These are phyloP conservation scores for Calcarius lapponicus DNA, from an alignment of 2,797 vertebrate genomes.

Conservation along the genomic window DNA sequence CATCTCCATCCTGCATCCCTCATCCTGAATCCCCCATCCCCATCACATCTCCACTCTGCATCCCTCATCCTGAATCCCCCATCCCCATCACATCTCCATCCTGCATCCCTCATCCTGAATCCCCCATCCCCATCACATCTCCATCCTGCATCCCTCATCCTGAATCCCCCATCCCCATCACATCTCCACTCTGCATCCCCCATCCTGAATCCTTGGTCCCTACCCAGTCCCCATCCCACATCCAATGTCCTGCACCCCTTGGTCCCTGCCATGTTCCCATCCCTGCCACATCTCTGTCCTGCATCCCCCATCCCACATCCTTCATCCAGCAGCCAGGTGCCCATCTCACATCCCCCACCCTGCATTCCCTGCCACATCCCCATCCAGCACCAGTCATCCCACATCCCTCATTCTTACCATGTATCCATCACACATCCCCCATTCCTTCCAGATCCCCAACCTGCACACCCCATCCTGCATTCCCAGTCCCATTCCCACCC, in stretches of 20 bases:
- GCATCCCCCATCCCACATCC: not conserved
- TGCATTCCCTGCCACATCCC: not conserved
- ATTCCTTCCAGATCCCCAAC: not conserved
- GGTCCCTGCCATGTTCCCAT: not conserved
- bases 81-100: not conserved
- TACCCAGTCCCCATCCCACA: not conserved
- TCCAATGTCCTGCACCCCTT: too few species aligned
- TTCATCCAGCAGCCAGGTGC: not conserved
- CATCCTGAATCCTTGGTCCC: not conserved
- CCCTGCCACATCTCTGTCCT: not conserved
- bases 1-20: not conserved
- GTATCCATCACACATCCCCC: accelerated
- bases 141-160: not conserved
- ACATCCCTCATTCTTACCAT: not conserved
- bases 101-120: not conserved
- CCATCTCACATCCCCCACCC: not conserved
- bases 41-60: too few species aligned
- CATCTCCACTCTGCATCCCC: too few species aligned
- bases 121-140: too few species aligned
- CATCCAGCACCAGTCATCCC: not conserved
- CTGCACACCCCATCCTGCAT: not conserved
- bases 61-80: too few species aligned
- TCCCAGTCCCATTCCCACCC: not conserved
- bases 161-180: too few species aligned
- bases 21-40: too few species aligned